Evolutionary conservation across 2,888 invertebrate genomes (phyloP), one percentile per base, ranked within the genome.

Genomic region (Galerucella pusilla): DNA sequence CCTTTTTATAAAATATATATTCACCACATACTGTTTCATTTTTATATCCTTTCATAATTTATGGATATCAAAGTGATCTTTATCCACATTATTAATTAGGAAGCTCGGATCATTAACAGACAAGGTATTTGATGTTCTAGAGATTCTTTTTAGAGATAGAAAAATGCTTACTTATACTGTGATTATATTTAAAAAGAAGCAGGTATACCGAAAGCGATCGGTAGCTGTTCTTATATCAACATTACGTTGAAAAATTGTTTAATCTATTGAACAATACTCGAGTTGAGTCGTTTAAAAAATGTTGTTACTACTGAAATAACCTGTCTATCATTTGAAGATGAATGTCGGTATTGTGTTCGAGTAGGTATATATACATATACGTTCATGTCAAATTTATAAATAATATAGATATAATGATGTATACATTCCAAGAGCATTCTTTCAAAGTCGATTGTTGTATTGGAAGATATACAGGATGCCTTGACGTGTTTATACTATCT

Each of bases 21-120:
- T 46, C 20, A 69, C 60, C 59, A 54, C 61, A 68, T 75, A 52
- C 68, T 46, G 45, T 54, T 35, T 57, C 68, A 65, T 54, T 68
- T 74, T 71, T 68, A 71, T 68, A 52, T 71, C 71, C 71, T 59
- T 71, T 64, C 64, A 71, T 75, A 71, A 64, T 71, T 68, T n/a
- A 71, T 75, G 25, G n/a, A 68, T 68, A 63, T 71, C 75, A 71
- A 61, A 61, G 16, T 14, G 75, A 72, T 75, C 59, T 67, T 28
- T 71, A 75, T 75, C 75, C 68, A 57, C 46, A 11, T 68, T 68
- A 75, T 71, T 75, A 71, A 71, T 75, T 75, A 42, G 49, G 64
- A 68, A 64, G 57, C 42, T 57, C 16, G 16, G 35, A 20, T 12
- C 28, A 68, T 59, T 59, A 66, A 49, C 49, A 66, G 11, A 66